These are phyloP conservation scores for Riptortus pedestris DNA, from an alignment of 1,140 invertebrate species.

Conservation along the genomic window DNA sequence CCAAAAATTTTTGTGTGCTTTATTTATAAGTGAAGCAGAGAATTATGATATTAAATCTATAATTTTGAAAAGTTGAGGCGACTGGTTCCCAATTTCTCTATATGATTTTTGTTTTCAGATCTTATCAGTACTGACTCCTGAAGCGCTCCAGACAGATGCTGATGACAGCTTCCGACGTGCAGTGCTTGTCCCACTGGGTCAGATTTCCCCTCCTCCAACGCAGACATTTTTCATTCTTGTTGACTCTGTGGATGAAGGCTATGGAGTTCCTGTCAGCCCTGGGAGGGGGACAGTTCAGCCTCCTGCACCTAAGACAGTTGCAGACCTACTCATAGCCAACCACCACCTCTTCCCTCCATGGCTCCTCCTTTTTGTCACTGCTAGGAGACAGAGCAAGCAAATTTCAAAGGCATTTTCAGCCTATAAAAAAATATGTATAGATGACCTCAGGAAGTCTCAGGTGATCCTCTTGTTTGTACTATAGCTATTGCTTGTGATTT, in stretches of 20 bases:
- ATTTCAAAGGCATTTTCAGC: conserved; percentile 87
- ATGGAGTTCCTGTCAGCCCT: neutral
- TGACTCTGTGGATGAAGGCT: conserved; percentile 77
- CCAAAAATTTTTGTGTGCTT: no score
- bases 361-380: conserved; percentile 83
- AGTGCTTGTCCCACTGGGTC: conserved; percentile 73
- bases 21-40: no score
- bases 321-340: conserved; percentile 75
- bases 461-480: conserved; percentile 27
- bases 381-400: conserved; percentile 71
- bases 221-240: conserved; percentile 75
- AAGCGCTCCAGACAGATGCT: conserved; percentile 67
- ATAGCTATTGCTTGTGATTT: neutral
- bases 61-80: no score
- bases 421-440: conserved; percentile 83
- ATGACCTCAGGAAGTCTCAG: conserved; percentile 80
- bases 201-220: conserved; percentile 69
- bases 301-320: conserved; percentile 49
- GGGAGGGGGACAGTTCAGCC: conserved; percentile 1
- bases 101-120: conserved; percentile 38
- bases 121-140: conserved; percentile 54
- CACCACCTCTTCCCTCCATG: conserved; percentile 89
- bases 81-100: no score
- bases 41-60: no score
- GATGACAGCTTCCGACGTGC: conserved; percentile 85